Conservation (phyloP, 2,113 vertebrate genomes). For the Cyprinodon tularosa region DNA sequence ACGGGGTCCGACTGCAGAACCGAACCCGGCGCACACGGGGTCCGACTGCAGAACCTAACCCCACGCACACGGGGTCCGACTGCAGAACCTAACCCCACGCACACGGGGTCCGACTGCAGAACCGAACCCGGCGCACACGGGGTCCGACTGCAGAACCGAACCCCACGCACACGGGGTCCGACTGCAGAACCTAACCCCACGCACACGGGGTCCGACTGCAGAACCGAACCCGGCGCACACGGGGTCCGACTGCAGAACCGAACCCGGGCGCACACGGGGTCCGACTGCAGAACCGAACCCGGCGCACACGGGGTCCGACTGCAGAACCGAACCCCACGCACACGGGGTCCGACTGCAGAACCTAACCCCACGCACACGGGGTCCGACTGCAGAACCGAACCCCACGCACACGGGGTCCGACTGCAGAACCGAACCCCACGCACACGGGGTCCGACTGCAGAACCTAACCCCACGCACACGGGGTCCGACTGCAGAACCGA, state of each 20-base stretch:
- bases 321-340: slow-evolving; percentile 20
- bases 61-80: slow-evolving; percentile 84
- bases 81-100: slow-evolving; percentile 57
- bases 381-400: slow-evolving; percentile 80
- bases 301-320: slow-evolving; percentile 85
- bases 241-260: slow-evolving; percentile 83
- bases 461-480: slow-evolving; percentile 57
- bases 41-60: slow-evolving; percentile 80
- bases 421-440: slow-evolving; percentile 67
- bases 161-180: slow-evolving; percentile 79
- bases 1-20: slow-evolving; percentile 86
- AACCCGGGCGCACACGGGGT: slow-evolving; percentile 75
- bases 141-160: too few relatives aligned
- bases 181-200: slow-evolving; percentile 72
- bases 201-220: slow-evolving; percentile 86
- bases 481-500: slow-evolving; percentile 83
- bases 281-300: slow-evolving; percentile 76
- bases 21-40: slow-evolving; percentile 71
- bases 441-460: slow-evolving; percentile 86
- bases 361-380: slow-evolving; percentile 68
- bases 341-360: too few relatives aligned
- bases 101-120: slow-evolving; percentile 86
- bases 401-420: slow-evolving; percentile 80
- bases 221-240: slow-evolving; percentile 57
- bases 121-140: neutral